Evolutionary conservation across 2,797 vertebrate species (phyloP).

Genomic region (Ctenopoma multispine): DNA sequence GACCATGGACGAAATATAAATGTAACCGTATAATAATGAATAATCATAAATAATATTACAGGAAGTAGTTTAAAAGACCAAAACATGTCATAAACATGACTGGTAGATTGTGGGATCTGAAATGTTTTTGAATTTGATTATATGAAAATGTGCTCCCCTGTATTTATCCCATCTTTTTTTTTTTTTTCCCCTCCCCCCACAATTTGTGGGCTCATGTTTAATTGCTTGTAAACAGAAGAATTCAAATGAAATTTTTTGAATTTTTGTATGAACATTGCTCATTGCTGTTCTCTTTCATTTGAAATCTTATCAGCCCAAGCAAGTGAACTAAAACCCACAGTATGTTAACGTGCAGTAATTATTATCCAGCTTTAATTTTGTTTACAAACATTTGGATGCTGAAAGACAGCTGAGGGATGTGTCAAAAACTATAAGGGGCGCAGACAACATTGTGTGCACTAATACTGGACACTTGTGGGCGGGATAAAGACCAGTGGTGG

Average conservation of each 20-base stretch:
- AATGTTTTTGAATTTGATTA: slow-evolving; percentile 47
- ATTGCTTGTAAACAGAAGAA: slow-evolving; percentile 23
- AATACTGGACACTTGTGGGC: slow-evolving; percentile 64
- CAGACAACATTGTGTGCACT: slow-evolving; percentile 57
- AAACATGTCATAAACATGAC: slow-evolving; percentile 25
- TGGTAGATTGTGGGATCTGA: slow-evolving; percentile 41
- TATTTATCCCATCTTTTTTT: slow-evolving; percentile 30
- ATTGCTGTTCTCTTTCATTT: slow-evolving; percentile 9
- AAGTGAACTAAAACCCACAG: slow-evolving; percentile 10
- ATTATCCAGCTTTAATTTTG: slow-evolving; percentile 64
- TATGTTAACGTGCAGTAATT: slow-evolving; percentile 23
- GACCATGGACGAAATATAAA: slow-evolving; percentile 48
- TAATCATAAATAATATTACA: slow-evolving; percentile 37
- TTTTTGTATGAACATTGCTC: neutral
- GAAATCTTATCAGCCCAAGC: slow-evolving; percentile 5
- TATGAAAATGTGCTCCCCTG: slow-evolving; percentile 47
- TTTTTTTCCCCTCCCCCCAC: no score
- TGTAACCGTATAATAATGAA: slow-evolving; percentile 33
- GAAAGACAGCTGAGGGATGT: slow-evolving; percentile 4
- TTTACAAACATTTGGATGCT: slow-evolving; percentile 40
- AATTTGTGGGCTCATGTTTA: slow-evolving; percentile 41
- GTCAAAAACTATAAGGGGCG: slow-evolving; percentile 25
- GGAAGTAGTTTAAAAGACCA: slow-evolving; percentile 37
- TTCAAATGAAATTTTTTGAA: neutral
- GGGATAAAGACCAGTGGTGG: slow-evolving; percentile 63